phyloP scores from a whole-genome alignment of 2,113 vertebrate species.

The Lagenorhynchus albirostris region DNA sequence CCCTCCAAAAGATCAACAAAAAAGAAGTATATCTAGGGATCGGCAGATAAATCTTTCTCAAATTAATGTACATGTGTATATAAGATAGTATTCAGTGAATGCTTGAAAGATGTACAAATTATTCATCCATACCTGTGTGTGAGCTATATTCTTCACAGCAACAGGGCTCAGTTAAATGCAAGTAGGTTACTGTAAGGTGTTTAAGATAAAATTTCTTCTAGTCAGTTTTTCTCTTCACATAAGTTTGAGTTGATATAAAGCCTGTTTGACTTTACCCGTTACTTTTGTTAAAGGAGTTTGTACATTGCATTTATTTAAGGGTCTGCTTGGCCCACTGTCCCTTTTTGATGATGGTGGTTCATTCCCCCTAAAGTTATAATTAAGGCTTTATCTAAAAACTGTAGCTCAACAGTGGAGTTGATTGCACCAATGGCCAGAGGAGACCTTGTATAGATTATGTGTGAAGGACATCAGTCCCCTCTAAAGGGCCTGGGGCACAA shows the following conservation, averaged over 20 bases:
- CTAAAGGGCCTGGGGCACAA: background rate
- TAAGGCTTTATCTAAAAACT: background rate
- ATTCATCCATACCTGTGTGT: constrained; percentile 82
- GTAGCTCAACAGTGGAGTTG: background rate
- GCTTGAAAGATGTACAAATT: constrained; percentile 84
- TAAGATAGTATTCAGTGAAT: constrained; percentile 93
- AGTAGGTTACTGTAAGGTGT: constrained; percentile 74
- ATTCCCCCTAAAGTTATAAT: background rate
- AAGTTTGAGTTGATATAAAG: constrained; percentile 50
- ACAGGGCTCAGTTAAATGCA: constrained; percentile 84
- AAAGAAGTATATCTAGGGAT: constrained; percentile 75
- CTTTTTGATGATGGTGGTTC: background rate
- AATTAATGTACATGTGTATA: constrained; percentile 85
- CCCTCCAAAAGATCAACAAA: constrained; percentile 85
- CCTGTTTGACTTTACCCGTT: constrained; percentile 63
- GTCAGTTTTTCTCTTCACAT: constrained; percentile 63
- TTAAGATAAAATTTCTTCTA: constrained; percentile 45
- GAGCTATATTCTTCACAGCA: constrained; percentile 90
- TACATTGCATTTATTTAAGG: constrained; percentile 57
- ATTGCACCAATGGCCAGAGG: background rate
- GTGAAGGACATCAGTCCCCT: background rate
- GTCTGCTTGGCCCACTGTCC: background rate
- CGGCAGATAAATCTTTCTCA: constrained; percentile 72
- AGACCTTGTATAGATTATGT: background rate
- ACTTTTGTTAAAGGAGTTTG: constrained; percentile 75